phyloP scores from a whole-genome alignment of 2,113 vertebrate species.

The Petroica traversi region DNA sequence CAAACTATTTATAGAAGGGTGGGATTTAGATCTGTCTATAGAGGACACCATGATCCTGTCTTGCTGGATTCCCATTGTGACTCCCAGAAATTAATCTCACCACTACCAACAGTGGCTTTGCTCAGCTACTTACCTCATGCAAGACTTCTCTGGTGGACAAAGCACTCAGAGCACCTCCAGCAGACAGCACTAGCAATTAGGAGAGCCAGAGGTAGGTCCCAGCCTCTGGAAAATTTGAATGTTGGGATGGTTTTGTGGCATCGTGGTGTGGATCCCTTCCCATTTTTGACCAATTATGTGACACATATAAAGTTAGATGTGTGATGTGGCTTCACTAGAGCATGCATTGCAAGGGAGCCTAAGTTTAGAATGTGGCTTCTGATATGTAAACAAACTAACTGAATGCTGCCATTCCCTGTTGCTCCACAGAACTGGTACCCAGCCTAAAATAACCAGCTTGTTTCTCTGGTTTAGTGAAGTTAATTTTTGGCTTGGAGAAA shows the following conservation, averaged over 20 bases:
- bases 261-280: not conserved
- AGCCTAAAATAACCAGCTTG: rapidly evolving
- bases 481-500: not conserved
- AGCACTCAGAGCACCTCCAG: not conserved
- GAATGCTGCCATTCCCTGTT: not conserved
- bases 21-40: not conserved
- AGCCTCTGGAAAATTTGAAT: not conserved
- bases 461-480: not conserved
- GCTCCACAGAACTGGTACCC: not conserved
- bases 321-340: not conserved
- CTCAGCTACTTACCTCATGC: not conserved
- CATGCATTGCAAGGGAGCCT: rapidly evolving
- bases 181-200: not conserved
- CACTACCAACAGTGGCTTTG: not conserved
- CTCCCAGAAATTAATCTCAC: not conserved
- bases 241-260: not conserved
- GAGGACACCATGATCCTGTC: not conserved
- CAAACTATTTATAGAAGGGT: not conserved
- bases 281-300: not conserved
- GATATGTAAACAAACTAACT: not conserved
- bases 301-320: not conserved
- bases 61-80: not conserved
- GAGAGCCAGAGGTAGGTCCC: not conserved
- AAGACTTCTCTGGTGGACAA: not conserved
- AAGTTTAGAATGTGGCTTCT: not conserved